phyloP scores from a whole-genome alignment of 2,888 invertebrate species.

The Hofmannophila pseudospretella region DNA sequence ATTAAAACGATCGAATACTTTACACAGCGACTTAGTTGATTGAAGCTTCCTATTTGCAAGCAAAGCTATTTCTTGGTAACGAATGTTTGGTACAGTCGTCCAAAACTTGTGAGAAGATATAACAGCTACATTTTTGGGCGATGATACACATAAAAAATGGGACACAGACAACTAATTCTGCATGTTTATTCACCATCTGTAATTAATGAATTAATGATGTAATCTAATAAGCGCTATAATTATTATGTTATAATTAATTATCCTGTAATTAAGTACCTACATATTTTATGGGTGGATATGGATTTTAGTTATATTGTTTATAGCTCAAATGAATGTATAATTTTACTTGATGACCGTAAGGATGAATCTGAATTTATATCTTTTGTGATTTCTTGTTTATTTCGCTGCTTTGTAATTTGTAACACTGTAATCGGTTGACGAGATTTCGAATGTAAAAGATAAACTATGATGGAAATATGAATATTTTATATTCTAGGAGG shows the following conservation, averaged over 20 bases:
- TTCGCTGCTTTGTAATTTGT: slow-evolving; percentile 38
- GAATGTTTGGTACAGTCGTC: too few species aligned
- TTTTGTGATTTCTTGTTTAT: slow-evolving; percentile 53
- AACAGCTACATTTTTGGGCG: too few species aligned
- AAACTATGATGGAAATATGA: too few species aligned
- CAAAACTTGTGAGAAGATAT: too few species aligned
- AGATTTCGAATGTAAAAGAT: slow-evolving; percentile 12
- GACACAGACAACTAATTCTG: background rate
- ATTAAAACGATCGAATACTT: too few species aligned
- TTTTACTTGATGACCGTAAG: slow-evolving; percentile 46
- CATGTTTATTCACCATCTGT: background rate
- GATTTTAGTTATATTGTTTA: slow-evolving; percentile 51
- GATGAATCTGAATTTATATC: slow-evolving; percentile 69
- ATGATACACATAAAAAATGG: too few species aligned
- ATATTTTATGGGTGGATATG: slow-evolving; percentile 60
- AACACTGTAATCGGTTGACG: slow-evolving; percentile 51
- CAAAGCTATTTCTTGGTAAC: too few species aligned
- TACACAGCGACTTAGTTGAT: too few species aligned
- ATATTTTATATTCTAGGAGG: too few species aligned
- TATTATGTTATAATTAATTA: slow-evolving; percentile 25
- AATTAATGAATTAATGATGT: slow-evolving; percentile 10
- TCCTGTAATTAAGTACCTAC: slow-evolving; percentile 40
- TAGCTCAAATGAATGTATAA: slow-evolving; percentile 61
- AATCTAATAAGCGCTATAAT: slow-evolving; percentile 23
- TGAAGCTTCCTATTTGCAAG: too few species aligned